Percentiles rank a stretch among this genome's conserved stretches.
phyloP scores from a whole-genome alignment of 2,888 invertebrate genomes.

The Allophyes oxyacanthae region DNA sequence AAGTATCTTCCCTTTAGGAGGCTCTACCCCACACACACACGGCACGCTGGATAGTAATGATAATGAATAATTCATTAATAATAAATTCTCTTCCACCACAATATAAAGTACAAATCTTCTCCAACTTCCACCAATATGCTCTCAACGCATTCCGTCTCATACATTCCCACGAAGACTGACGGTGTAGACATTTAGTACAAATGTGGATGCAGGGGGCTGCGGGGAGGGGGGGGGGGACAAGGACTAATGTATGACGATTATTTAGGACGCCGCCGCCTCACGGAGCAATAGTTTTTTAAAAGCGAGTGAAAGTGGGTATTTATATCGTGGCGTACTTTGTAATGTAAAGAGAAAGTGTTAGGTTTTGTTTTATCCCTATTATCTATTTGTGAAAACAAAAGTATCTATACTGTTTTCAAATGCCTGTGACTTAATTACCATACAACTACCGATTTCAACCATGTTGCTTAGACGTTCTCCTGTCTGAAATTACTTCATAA shows the following conservation, averaged over 20 bases:
- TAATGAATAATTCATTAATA: too few species aligned
- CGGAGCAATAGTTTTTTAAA: constrained; percentile 49
- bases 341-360: neutral
- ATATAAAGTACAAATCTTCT: too few species aligned
- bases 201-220: constrained; percentile 32
- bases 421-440: too few species aligned
- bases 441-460: too few species aligned
- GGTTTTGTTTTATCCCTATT: neutral
- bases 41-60: too few species aligned
- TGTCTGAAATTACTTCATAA: too few species aligned
- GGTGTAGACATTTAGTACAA: constrained; percentile 42
- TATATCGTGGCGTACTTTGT: constrained; percentile 7
- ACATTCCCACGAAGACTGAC: constrained; percentile 29
- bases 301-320: constrained; percentile 24
- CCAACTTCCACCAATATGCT: constrained; percentile 7
- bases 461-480: too few species aligned
- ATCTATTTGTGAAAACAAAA: neutral
- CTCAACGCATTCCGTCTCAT: constrained; percentile 22
- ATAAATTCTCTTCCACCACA: too few species aligned
- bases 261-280: constrained; percentile 44
- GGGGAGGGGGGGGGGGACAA: constrained; percentile 5
- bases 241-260: constrained; percentile 55
- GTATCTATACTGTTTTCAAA: too few species aligned
- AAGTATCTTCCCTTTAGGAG: too few species aligned
- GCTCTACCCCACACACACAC: too few species aligned